Base-by-base conservation (phyloP, 2,888 invertebrate genomes). In the Lysandra bellargus region DNA sequence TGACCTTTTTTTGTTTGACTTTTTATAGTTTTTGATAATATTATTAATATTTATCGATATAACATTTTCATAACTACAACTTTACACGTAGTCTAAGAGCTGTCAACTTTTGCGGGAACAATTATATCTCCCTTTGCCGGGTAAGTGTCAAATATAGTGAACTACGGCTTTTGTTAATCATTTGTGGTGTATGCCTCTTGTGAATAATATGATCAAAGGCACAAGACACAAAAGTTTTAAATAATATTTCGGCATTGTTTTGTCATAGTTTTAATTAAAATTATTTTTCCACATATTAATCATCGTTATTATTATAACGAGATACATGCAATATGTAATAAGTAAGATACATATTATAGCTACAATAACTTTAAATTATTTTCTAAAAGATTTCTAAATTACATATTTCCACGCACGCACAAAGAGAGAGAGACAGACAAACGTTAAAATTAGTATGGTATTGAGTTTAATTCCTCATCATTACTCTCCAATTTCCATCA, bases 81-180 rank as follows among this genome's bases (percentile, higher is more conserved):
- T n/a, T 74, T 4, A n/a, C 44, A 23, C 74, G 74, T 74, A 74
- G 44, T 17, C 74, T 44, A 4, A n/a, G 74, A 74, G 74, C 40
- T 44, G n/a, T n/a, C 73, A 73, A 73, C 74, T 44, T 74, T 44
- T 74, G n/a, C 7, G 23, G 40, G 74, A 74, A 44, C 74, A 74
- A 74, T 44, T 44, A 74, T 44, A 44, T 74, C 74, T 74, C 44
- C 44, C 44, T 74, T 40, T 74, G 74, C n/a, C 74, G 44, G 37
- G 40, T 37, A 72, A 40, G 44, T 74, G 74, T 74, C 74, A 74
- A 74, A 44, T 44, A 44, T 40, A 40, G 40, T 40, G 40, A 33
- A 33, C 14, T 33, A 33, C 69, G 37, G 33, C 64, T 37, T 69
- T 69, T 37, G 69, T 33, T 14, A 69, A 69, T 14, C 14, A 33